These are phyloP conservation scores for Philhelius pedissequus DNA, from an alignment of 2,888 invertebrate species.

Conservation along the genomic window DNA sequence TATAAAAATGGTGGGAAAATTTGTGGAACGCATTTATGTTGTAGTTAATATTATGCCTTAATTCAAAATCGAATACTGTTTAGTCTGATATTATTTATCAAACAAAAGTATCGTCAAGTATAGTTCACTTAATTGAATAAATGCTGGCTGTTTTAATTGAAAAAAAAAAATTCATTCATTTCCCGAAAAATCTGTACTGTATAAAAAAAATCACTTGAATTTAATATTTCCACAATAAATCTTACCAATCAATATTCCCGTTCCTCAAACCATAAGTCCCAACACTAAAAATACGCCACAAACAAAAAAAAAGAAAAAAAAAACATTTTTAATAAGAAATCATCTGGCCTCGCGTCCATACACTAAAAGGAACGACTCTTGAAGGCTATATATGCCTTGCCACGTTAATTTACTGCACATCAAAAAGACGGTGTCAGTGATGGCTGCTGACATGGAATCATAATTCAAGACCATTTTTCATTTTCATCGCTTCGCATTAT, in stretches of 20 bases:
- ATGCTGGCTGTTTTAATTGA: too few relatives aligned
- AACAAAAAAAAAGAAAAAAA: neutral
- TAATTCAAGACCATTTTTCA: constrained; percentile 60
- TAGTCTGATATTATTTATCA: too few relatives aligned
- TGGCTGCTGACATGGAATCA: constrained; percentile 55
- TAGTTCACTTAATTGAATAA: too few relatives aligned
- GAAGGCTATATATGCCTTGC: neutral
- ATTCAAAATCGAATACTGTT: too few relatives aligned
- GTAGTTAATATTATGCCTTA: too few relatives aligned
- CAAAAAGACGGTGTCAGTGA: constrained; percentile 32
- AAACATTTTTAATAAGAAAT: neutral
- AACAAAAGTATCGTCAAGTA: too few relatives aligned
- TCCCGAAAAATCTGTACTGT: neutral
- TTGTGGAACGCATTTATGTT: too few relatives aligned
- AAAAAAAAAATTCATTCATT: too few relatives aligned
- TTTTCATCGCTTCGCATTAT: constrained; percentile 31
- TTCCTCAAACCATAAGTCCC: neutral
- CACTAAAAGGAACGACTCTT: neutral
- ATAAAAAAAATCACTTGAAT: neutral
- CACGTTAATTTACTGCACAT: constrained; percentile 15
- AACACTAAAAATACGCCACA: neutral
- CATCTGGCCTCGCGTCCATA: neutral
- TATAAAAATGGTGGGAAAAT: too few relatives aligned
- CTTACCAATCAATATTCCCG: neutral
- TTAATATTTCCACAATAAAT: neutral